Conservation (phyloP, 1,140 invertebrate genomes). For the Eumaeus atala region DNA sequence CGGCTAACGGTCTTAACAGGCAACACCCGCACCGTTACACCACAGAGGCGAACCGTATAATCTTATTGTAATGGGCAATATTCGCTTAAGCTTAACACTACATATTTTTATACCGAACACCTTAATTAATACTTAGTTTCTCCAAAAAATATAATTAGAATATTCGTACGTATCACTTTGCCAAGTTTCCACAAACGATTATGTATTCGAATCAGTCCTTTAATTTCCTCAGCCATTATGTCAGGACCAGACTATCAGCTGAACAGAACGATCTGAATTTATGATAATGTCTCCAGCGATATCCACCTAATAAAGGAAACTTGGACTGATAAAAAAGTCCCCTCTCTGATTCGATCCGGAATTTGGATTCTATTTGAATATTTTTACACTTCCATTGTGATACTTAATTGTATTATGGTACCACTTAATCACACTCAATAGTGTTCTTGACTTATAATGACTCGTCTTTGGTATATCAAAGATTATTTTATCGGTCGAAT, state of each 20-base stretch:
- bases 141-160: neutral
- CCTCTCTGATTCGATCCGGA: no score
- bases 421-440: no score
- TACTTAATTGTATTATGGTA: neutral
- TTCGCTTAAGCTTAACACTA: no score
- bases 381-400: neutral
- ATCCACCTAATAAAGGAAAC: constrained; percentile 16
- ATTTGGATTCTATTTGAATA: neutral
- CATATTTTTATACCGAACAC: no score
- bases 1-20: no score
- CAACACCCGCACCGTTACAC: no score
- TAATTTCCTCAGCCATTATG: constrained; percentile 30
- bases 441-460: no score
- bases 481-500: no score
- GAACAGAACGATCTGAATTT: constrained; percentile 21
- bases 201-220: constrained; percentile 10
- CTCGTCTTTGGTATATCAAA: no score
- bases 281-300: constrained; percentile 25
- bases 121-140: no score
- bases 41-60: no score
- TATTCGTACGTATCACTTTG: constrained; percentile 1
- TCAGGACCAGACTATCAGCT: constrained; percentile 19
- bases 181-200: neutral
- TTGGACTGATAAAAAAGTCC: constrained; percentile 7
- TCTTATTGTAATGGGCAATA: no score